Base-by-base conservation (phyloP, 1,140 invertebrate genomes). In the Pissodes strobi region DNA sequence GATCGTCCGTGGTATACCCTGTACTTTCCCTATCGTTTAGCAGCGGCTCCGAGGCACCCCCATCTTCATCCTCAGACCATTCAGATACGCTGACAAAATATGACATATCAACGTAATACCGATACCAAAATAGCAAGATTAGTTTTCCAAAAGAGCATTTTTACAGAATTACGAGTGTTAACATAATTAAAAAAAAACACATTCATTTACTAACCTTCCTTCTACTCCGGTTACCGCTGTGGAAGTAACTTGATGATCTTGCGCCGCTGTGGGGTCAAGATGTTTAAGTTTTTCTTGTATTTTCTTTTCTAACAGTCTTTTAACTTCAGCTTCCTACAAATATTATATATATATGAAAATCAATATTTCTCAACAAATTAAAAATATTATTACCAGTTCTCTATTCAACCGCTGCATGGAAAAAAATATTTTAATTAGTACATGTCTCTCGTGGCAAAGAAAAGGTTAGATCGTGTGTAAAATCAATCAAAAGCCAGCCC, bases 1-100 rank as follows among this genome's bases (percentile, higher is more conserved):
- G 89, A 78, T 92, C 90, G 78, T 92, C 90, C 0, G 89, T 91
- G 10, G 88, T 90, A 76, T 92, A 92, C 1, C 89, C 90, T 1
- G 88, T 90, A 37, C 87, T 89, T 76, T 90, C 88, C 18, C 81
- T 74, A 64, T 84, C 83, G 51, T 78, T 80, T 3, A 83, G 70
- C 8, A 83, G 68, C 18, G 82, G 83, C 60, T 83, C 82, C 0
- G 78, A 80, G 4, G 87, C 86, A 45, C 86, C 87, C 12, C 83
- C 85, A 67, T 81, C 82, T 62, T 82, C 81, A 71, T 88, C 87
- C 66, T 88, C 87, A 64, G 87, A 90, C 90, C 90, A 92, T 74
- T 91, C 90, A 21, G 88, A 91, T 69, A 89, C 88, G 78, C 87
- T 89, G 23, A 15, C 52, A 52, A 41, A 62, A 15, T 21, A 62